Evolutionary conservation across 2,113 vertebrate genomes (phyloP).

Genomic region (Solea senegalensis): DNA sequence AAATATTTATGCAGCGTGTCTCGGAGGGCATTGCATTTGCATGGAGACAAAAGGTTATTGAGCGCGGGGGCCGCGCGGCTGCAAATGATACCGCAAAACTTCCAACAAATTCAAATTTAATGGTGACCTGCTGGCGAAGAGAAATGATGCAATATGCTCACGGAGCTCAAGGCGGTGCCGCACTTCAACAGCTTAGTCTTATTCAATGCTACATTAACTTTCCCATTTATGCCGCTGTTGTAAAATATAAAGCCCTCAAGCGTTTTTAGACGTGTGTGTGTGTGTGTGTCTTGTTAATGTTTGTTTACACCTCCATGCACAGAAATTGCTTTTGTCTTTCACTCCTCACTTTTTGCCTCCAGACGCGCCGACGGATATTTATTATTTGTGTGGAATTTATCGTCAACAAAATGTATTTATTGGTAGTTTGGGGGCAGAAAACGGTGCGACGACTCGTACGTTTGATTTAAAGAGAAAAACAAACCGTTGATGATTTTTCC

Average conservation of each 20-base stretch:
- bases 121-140: constrained; percentile 83
- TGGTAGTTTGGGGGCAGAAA: constrained; percentile 8
- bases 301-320: constrained; percentile 71
- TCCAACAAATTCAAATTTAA: constrained; percentile 86
- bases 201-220: constrained; percentile 95
- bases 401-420: constrained; percentile 46
- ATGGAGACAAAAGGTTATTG: constrained; percentile 84
- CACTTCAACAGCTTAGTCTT: constrained; percentile 85
- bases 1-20: constrained; percentile 82
- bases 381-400: constrained; percentile 50
- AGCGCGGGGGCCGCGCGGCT: constrained; percentile 67
- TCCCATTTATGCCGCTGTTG: constrained; percentile 88
- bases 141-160: constrained; percentile 84
- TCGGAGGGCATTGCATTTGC: constrained; percentile 76
- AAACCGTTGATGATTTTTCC: background rate
- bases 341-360: constrained; percentile 56
- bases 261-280: constrained; percentile 59
- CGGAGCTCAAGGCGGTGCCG: constrained; percentile 82
- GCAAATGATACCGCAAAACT: constrained; percentile 82
- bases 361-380: constrained; percentile 61
- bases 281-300: constrained; percentile 56
- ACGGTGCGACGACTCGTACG: background rate
- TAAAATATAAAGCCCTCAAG: constrained; percentile 87
- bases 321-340: constrained; percentile 74
- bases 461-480: background rate